Base-by-base conservation (phyloP, 92 coral and sea anemone genomes). In the Porites cylindrica region DNA sequence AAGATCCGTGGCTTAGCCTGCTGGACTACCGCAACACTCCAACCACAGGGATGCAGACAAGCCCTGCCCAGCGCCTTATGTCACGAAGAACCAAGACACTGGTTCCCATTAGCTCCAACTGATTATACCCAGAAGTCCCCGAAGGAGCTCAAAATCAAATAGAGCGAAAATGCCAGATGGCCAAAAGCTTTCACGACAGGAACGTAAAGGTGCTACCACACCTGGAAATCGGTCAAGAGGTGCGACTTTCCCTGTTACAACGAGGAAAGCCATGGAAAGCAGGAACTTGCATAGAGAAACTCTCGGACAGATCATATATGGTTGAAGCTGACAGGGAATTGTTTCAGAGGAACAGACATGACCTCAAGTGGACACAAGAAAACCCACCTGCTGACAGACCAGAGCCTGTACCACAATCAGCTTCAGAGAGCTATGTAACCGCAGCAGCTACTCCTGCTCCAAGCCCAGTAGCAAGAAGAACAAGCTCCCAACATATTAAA, bases 21-120 rank as follows among this genome's bases (percentile, higher is more conserved):
- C 29, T 90, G 26, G 88, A 86, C 65, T 87, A 81, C 72, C 54
- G 85, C 17, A 86, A 88, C 51, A 88, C 94, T 12, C 94, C 94
- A 17, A 80, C 88, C 11, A 88, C 70, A 24, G 90, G 82, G 29
- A 60, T 86, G 50, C 70, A 80, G 16, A 66, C 91, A 64, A 93
- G 93, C 58, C 96, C 90, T 13, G 90, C 75, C 14, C 95, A 86
- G 51, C 59, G 93, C 17, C 82, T 90, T 18, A 81, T 89, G 91
- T 89, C 92, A 1, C 70, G 90, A 23, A 85, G 95, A 82, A 89
- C 86, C 54, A 88, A 82, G 85, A 88, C 87, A 26, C 72, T 87
- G 61, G 53, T 91, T 10, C 94, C 88, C 53, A 83, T 64, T 60
- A 66, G 78, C 64, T 61, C 86, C 52, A 84, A 69, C 67, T 77